Evolutionary conservation across 2,888 invertebrate species (phyloP), one percentile per base, ranked within the genome.

Genomic region (Amphimallon solstitiale): DNA sequence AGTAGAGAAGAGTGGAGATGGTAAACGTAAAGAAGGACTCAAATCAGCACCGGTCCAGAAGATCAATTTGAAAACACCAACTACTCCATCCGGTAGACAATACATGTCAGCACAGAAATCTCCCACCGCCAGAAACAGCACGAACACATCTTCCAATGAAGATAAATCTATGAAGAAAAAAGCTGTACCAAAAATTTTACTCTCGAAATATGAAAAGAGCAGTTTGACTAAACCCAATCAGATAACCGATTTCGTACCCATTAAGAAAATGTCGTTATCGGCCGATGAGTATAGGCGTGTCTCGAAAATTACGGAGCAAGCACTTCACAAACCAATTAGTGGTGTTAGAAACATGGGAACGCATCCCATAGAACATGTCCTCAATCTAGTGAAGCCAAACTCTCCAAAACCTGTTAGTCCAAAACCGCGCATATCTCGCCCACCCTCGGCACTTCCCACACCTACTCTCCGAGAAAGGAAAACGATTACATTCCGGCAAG

Each of bases 21-120:
- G 15, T 49, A 60, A 67, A 45, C 68, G 66, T 7, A 56, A 60
- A 15, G 71, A 66, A 48, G 60, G 23, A 12, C 40, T 75, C 52
- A 73, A 67, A 71, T 73, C 72, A 10, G 70, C 73, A 4, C 69
- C 66, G 5, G 21, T 66, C 3, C 63, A 60, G 29, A 74, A 70
- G 49, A 43, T 67, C 14, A 49, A 45, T 4, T 68, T 68, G 14
- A 63, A 61, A 19, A 67, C 68, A 7, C 34, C 59, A 14, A 51
- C 67, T 1, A 70, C 65, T 5, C 70, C 69, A 2, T 66, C 70
- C 7, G 66, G 63, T 6, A 29, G 51, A 23, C 52, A 56, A 37
- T 17, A 14, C 21, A 12, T 34, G 35, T 48, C 60, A 9, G 45
- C 60, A 9, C 48, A 62, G 38, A 49, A n/a, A 15, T 23, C 65